These are phyloP conservation scores for Euspilapteryx auroguttella DNA, from an alignment of 2,888 invertebrate species.

Conservation along the genomic window DNA sequence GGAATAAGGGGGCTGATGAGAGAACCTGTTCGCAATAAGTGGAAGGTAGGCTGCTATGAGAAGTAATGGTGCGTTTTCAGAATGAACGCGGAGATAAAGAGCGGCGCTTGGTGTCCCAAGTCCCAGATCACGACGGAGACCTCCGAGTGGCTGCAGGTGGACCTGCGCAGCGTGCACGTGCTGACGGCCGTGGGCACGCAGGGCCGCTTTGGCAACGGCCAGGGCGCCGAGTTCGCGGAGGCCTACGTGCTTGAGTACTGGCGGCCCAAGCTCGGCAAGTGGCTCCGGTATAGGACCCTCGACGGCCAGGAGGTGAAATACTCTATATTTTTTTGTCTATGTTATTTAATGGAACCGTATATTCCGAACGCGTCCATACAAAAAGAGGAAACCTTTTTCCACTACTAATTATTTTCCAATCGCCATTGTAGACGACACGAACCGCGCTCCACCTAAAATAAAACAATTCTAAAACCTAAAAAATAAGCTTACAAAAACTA, in stretches of 20 bases:
- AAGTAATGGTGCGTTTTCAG: conserved; percentile 61
- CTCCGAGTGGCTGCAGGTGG: conserved; percentile 78
- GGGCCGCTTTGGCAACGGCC: conserved; percentile 90
- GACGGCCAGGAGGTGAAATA: conserved; percentile 74
- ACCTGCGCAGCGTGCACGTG: conserved; percentile 77
- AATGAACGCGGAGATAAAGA: conserved; percentile 77
- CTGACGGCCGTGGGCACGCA: conserved; percentile 82
- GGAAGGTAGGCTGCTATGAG: too few species aligned
- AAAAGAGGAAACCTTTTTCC: too few species aligned
- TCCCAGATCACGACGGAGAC: conserved; percentile 76
- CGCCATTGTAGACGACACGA: too few species aligned
- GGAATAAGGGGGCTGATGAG: too few species aligned
- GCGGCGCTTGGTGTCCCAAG: conserved; percentile 94
- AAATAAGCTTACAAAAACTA: too few species aligned
- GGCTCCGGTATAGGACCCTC: conserved; percentile 77
- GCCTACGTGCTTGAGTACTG: conserved; percentile 83
- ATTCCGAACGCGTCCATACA: too few species aligned
- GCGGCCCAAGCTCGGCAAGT: conserved; percentile 77
- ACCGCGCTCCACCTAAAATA: too few species aligned
- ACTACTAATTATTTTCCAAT: too few species aligned
- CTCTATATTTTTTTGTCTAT: too few species aligned
- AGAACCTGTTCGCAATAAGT: too few species aligned
- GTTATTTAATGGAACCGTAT: too few species aligned
- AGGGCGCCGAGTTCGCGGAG: conserved; percentile 86
- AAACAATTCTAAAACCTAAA: too few species aligned